Evolutionary conservation across 2,888 invertebrate species (phyloP).

Genomic region (Tiphia femorata): DNA sequence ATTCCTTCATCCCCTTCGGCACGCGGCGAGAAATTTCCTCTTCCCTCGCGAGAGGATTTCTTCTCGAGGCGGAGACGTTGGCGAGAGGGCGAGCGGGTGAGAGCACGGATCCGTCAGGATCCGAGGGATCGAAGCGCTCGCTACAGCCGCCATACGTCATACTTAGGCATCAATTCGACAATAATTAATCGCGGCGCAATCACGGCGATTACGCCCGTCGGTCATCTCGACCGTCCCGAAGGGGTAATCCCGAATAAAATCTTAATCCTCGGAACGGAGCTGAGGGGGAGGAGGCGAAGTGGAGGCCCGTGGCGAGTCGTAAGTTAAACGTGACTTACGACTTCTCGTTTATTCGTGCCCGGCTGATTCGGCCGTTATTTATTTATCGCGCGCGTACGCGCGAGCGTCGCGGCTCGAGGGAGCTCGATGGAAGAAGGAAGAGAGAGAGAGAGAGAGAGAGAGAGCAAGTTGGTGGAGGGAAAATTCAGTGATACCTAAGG

Average conservation of each 20-base stretch:
- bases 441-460: no score
- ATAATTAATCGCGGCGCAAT: conserved; percentile 9
- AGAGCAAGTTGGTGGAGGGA: no score
- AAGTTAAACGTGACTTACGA: conserved; percentile 17
- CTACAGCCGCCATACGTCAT: conserved; percentile 17
- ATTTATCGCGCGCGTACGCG: not conserved
- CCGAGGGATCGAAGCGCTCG: not conserved
- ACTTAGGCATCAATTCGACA: conserved; percentile 16
- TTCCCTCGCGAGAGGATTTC: no score
- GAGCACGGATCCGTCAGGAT: no score
- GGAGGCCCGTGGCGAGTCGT: conserved; percentile 9
- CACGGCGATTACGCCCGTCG: conserved; percentile 11
- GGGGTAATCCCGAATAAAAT: conserved; percentile 23
- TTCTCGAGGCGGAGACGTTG: no score
- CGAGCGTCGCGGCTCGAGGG: no score
- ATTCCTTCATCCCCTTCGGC: no score
- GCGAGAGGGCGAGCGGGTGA: no score
- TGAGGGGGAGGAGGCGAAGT: conserved; percentile 13
- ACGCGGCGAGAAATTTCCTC: no score
- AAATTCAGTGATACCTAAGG: no score
- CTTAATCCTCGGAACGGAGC: conserved; percentile 20
- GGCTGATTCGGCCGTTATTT: conserved; percentile 10
- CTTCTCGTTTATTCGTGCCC: conserved; percentile 5
- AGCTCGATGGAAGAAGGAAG: no score
- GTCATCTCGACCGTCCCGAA: no score